Evolutionary conservation across 2,888 invertebrate genomes (phyloP).

Genomic region (Heteropelma amictum): DNA sequence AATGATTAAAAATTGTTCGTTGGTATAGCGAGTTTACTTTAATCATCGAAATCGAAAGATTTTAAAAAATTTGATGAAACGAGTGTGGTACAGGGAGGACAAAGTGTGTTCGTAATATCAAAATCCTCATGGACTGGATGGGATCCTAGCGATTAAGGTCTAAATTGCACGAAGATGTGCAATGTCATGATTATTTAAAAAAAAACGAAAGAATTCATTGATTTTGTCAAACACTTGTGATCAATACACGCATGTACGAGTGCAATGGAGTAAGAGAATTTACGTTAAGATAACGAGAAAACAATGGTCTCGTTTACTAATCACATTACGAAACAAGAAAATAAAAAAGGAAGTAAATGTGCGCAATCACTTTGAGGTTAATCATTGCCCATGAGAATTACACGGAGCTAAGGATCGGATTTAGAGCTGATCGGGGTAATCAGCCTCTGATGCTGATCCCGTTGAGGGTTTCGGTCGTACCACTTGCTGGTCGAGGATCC

Average conservation of each 20-base stretch:
- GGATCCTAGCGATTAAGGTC: no score
- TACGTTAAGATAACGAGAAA: not conserved
- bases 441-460: slow-evolving; percentile 26
- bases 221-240: not conserved
- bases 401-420: slow-evolving; percentile 13
- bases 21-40: no score
- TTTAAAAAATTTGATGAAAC: no score
- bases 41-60: no score
- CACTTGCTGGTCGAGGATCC: slow-evolving; percentile 8
- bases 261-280: not conserved
- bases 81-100: no score
- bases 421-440: slow-evolving; percentile 40
- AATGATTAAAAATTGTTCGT: no score
- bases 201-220: not conserved
- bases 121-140: no score
- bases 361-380: slow-evolving; percentile 5
- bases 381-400: slow-evolving; percentile 4
- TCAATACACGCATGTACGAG: not conserved
- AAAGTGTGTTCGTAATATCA: no score
- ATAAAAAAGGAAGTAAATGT: not conserved
- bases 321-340: not conserved
- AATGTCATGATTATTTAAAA: no score
- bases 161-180: no score
- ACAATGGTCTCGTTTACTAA: not conserved
- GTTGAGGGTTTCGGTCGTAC: slow-evolving; percentile 32